phyloP scores from a whole-genome alignment of 2,113 vertebrate species.

The Phoxinus phoxinus region DNA sequence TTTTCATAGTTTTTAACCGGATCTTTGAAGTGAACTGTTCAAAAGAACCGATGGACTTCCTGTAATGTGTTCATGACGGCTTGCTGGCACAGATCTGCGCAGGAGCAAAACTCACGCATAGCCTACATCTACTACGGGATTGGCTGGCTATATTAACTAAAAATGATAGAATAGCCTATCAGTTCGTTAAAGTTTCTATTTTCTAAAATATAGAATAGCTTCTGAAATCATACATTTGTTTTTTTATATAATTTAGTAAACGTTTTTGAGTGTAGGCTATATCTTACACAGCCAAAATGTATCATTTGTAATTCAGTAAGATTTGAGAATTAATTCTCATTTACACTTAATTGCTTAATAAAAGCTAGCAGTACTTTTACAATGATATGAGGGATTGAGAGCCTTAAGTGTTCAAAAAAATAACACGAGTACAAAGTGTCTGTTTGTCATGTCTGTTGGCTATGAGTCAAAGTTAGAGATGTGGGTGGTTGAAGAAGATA shows the following conservation, averaged over 20 bases:
- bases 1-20: neutral
- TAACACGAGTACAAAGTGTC: slow-evolving; percentile 4
- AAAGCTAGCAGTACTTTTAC: neutral
- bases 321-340: too few relatives aligned
- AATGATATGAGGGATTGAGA: neutral
- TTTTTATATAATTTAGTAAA: too few relatives aligned
- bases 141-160: neutral
- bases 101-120: neutral
- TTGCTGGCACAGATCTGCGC: neutral
- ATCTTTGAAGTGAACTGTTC: neutral
- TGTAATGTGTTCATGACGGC: neutral
- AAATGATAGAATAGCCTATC: neutral
- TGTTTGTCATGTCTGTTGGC: slow-evolving; percentile 21
- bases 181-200: neutral
- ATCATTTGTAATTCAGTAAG: too few relatives aligned
- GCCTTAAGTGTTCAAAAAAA: neutral
- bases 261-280: too few relatives aligned
- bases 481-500: neutral
- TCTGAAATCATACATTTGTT: too few relatives aligned
- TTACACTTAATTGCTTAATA: too few relatives aligned
- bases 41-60: neutral
- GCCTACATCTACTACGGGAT: neutral
- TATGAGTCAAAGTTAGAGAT: slow-evolving; percentile 5
- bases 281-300: too few relatives aligned
- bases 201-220: neutral